Evolutionary conservation across 1,140 invertebrate genomes (phyloP).

Genomic region (Parapsyche elsis): DNA sequence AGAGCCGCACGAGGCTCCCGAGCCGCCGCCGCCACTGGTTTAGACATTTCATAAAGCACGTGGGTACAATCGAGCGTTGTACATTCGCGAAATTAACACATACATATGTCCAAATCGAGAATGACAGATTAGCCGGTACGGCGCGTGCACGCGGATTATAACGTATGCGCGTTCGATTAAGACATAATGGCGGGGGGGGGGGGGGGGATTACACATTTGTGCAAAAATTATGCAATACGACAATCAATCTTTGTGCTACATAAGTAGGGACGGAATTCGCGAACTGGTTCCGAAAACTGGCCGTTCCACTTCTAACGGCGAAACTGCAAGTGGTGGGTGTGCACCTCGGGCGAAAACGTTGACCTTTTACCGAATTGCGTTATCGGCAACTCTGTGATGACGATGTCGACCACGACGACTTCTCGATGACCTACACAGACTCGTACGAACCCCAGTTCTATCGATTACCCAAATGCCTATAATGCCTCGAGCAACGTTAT

Average conservation of each 20-base stretch:
- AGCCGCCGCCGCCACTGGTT: no score
- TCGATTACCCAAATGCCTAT: neutral
- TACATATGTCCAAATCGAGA: no score
- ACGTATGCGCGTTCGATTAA: no score
- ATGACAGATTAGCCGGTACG: no score
- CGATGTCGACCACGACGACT: neutral
- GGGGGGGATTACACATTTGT: no score
- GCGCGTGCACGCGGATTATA: no score
- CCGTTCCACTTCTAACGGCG: neutral
- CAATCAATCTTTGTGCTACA: neutral
- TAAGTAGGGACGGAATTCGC: constrained; percentile 9
- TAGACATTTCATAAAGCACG: no score
- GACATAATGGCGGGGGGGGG: no score
- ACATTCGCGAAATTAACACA: no score
- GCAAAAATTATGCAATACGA: neutral
- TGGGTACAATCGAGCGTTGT: no score
- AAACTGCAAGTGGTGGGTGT: neutral
- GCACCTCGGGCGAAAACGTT: neutral
- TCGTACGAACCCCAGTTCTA: neutral
- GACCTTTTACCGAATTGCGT: constrained; percentile 14
- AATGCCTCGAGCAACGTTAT: constrained; percentile 1
- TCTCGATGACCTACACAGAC: neutral
- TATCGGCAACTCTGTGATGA: neutral
- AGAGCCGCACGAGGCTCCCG: no score
- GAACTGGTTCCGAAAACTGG: constrained; percentile 18